Evolutionary conservation across 2,888 invertebrate species (phyloP).

Genomic region (Cantharis lateralis): DNA sequence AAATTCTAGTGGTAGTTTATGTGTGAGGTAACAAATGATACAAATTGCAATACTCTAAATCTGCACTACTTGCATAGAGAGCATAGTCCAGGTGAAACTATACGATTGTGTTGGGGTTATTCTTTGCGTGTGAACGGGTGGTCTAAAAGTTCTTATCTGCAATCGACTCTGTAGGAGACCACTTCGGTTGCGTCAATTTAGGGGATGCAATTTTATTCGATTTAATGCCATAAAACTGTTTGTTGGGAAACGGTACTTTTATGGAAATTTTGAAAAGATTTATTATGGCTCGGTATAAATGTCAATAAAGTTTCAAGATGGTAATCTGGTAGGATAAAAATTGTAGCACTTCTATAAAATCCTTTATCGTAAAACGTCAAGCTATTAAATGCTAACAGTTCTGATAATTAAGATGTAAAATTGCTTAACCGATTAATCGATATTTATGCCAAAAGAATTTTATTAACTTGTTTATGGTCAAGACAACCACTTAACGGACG

Average conservation of each 20-base stretch:
- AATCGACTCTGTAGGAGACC: constrained; percentile 30
- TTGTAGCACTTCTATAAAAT: not conserved
- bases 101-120: constrained; percentile 22
- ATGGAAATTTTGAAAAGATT: constrained; percentile 18
- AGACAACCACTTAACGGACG: not conserved
- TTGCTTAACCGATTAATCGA: not conserved
- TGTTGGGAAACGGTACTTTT: constrained; percentile 28
- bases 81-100: constrained; percentile 25
- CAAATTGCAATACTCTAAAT: not conserved
- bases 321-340: not conserved
- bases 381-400: not conserved
- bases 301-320: not conserved
- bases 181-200: constrained; percentile 32
- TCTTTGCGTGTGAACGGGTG: constrained; percentile 32
- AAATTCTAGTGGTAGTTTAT: not conserved
- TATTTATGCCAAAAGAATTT: not conserved
- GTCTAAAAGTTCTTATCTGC: constrained; percentile 29
- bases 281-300: not conserved
- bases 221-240: constrained; percentile 17
- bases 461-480: not conserved
- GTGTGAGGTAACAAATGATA: not conserved
- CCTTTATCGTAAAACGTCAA: not conserved
- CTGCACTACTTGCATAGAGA: constrained; percentile 6
- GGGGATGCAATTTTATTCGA: constrained; percentile 32
- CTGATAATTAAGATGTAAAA: not conserved